These are phyloP conservation scores for Helicoverpa zea DNA, from an alignment of 1,140 invertebrate species.

Conservation along the genomic window DNA sequence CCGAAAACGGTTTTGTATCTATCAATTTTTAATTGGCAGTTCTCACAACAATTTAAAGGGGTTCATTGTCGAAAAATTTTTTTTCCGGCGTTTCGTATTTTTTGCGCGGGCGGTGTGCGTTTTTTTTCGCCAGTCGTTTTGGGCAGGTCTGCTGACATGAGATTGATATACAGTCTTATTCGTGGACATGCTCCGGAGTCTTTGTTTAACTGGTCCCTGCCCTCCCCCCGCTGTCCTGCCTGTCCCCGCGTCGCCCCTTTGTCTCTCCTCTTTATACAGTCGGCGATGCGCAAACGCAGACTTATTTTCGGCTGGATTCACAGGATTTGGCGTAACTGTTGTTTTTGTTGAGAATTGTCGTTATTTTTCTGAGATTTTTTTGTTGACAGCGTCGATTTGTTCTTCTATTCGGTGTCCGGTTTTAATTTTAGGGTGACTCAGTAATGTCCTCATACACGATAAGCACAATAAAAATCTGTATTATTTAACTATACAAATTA, in stretches of 20 bases:
- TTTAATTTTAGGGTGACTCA: conserved; percentile 9
- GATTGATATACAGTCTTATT: conserved; percentile 85
- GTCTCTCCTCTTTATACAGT: conserved; percentile 80
- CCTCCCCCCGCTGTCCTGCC: conserved; percentile 53
- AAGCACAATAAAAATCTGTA: no score
- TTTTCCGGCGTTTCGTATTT: conserved; percentile 66
- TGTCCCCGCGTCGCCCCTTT: conserved; percentile 69
- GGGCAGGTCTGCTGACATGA: conserved; percentile 82
- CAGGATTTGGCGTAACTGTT: conserved; percentile 62
- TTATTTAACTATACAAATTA: no score
- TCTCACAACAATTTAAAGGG: conserved; percentile 81
- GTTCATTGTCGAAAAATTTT: conserved; percentile 83
- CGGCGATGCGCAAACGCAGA: conserved; percentile 68
- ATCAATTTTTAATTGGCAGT: conserved; percentile 86
- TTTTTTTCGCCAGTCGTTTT: conserved; percentile 82
- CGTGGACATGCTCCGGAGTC: conserved; percentile 80
- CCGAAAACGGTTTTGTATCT: conserved; percentile 78
- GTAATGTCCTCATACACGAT: no score
- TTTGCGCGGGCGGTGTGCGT: conserved; percentile 65
- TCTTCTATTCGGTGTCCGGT: conserved; percentile 15
- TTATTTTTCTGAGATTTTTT: conserved; percentile 64
- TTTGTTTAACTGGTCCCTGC: conserved; percentile 82
- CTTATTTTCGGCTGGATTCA: conserved; percentile 76
- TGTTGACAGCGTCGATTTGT: conserved; percentile 44
- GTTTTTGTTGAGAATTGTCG: conserved; percentile 65